Percentiles rank a stretch among this genome's conserved stretches.
Evolutionary conservation across 1,140 invertebrate genomes (phyloP).

Genomic region (Hylyphantes graminicola): DNA sequence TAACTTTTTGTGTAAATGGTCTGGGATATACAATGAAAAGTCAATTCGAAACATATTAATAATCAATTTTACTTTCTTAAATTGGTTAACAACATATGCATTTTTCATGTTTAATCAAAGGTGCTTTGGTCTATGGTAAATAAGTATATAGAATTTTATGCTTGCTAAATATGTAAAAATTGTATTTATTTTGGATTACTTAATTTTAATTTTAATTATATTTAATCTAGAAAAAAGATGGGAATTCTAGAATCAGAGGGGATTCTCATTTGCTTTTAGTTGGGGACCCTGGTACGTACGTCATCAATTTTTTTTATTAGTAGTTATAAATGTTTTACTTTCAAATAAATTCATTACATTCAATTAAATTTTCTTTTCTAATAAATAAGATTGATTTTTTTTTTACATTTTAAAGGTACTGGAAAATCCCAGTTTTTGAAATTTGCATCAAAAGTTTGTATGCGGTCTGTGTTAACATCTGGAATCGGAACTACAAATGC

Average conservation of each 20-base stretch:
- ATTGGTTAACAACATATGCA: too few species aligned
- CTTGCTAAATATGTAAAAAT: too few species aligned
- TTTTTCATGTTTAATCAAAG: too few species aligned
- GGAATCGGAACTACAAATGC: conserved; percentile 87
- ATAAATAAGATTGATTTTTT: too few species aligned
- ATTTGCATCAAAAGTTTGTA: conserved; percentile 79
- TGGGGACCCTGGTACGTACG: conserved; percentile 82
- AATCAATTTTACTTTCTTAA: too few species aligned
- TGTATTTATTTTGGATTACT: too few species aligned
- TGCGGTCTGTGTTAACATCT: conserved; percentile 85
- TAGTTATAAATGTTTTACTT: neutral
- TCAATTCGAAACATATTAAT: too few species aligned
- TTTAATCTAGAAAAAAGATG: conserved; percentile 45
- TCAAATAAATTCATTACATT: neutral
- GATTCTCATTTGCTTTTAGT: conserved; percentile 88
- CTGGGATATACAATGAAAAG: too few species aligned
- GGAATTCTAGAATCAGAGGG: conserved; percentile 72
- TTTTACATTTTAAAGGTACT: conserved; percentile 69
- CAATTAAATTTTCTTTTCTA: neutral
- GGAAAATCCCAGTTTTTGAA: conserved; percentile 91
- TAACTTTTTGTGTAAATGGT: too few species aligned
- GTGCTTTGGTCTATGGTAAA: too few species aligned
- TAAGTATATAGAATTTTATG: too few species aligned
- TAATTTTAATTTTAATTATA: neutral
- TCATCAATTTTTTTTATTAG: conserved; percentile 6